Conservation (phyloP, 2,888 invertebrate genomes). For the Drosophila neonasuta region DNA sequence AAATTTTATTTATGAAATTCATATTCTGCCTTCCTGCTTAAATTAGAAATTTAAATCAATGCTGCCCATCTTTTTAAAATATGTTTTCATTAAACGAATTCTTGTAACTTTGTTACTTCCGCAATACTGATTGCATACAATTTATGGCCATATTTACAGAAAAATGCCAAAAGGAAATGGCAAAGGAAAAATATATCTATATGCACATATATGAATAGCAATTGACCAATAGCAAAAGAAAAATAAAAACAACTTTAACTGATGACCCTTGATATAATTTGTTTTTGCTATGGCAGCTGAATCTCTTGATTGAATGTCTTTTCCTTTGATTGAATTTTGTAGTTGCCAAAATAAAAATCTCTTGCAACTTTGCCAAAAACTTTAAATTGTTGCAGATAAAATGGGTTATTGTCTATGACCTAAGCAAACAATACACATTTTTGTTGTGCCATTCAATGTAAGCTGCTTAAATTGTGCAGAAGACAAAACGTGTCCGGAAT, state of each 20-base stretch:
- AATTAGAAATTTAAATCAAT: neutral
- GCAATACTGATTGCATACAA: neutral
- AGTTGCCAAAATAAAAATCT: constrained; percentile 36
- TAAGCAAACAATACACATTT: neutral
- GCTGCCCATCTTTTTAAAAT: neutral
- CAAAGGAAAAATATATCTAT: neutral
- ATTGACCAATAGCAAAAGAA: constrained; percentile 15
- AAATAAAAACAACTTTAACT: neutral
- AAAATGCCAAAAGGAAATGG: neutral
- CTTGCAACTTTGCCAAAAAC: neutral
- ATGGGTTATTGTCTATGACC: neutral
- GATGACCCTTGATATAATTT: constrained; percentile 14
- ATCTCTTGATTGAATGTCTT: constrained; percentile 29
- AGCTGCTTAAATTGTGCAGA: constrained; percentile 9
- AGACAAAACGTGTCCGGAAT: constrained; percentile 12
- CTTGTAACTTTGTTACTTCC: constrained; percentile 1
- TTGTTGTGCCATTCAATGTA: neutral
- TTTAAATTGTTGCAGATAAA: neutral
- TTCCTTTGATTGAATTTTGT: constrained; percentile 19
- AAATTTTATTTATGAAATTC: neutral
- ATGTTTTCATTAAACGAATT: neutral
- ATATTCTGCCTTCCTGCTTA: neutral
- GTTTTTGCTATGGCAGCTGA: constrained; percentile 5
- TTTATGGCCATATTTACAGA: constrained; percentile 7
- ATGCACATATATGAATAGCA: constrained; percentile 38